A percentile compares a stretch with the other conserved stretches of the same genome.
Evolutionary conservation across 1,140 invertebrate genomes (phyloP).

Genomic region (Lasioglossum baleicum): DNA sequence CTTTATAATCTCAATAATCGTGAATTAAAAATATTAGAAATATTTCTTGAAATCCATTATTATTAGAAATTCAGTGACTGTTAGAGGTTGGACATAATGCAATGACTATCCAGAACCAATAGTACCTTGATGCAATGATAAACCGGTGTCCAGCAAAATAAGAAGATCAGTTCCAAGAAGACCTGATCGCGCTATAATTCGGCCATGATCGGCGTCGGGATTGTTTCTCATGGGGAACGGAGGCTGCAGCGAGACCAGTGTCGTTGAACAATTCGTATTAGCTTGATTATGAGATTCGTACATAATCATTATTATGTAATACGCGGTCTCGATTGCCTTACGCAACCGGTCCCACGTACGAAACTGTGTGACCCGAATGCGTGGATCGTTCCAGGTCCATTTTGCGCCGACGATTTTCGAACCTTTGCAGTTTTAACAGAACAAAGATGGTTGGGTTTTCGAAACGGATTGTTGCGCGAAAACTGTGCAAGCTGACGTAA

Average conservation of each 20-base stretch:
- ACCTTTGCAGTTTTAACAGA: too few species aligned
- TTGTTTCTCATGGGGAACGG: conserved; percentile 31
- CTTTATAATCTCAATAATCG: too few species aligned
- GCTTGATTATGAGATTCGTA: conserved; percentile 48
- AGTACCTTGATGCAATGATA: not conserved
- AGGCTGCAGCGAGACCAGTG: conserved; percentile 7
- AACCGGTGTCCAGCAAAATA: not conserved
- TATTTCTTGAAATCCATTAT: too few species aligned
- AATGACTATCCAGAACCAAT: not conserved
- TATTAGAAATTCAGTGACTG: too few species aligned
- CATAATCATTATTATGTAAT: conserved; percentile 54
- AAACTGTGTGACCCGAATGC: conserved; percentile 5
- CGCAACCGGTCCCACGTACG: conserved; percentile 31
- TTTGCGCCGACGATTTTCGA: not conserved
- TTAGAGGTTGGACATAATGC: too few species aligned
- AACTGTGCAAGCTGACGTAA: conserved; percentile 23
- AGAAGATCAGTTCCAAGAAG: not conserved
- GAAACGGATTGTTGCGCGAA: not conserved
- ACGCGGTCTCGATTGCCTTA: conserved; percentile 26
- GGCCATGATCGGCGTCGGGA: not conserved
- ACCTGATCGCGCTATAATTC: not conserved
- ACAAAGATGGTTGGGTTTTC: not conserved
- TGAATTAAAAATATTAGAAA: too few species aligned
- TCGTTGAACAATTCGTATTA: conserved; percentile 44
- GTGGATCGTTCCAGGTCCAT: not conserved